Evolutionary conservation across 2,888 invertebrate genomes (phyloP).

Genomic region (Agriotes lineatus): DNA sequence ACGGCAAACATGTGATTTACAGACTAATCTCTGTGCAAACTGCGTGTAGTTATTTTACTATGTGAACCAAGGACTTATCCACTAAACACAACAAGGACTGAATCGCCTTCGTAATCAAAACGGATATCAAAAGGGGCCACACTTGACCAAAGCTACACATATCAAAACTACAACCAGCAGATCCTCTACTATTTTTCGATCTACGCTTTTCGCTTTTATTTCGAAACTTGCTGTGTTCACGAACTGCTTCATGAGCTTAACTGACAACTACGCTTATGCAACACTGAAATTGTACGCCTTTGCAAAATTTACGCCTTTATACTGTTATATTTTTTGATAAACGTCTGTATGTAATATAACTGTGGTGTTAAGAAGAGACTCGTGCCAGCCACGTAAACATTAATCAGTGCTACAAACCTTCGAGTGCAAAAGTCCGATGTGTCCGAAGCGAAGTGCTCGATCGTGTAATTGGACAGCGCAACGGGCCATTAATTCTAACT

Average conservation of each 20-base stretch:
- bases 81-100: not conserved
- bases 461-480: constrained; percentile 3
- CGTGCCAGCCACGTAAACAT: too few species aligned
- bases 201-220: constrained; percentile 45
- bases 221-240: constrained; percentile 33
- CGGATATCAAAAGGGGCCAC: constrained; percentile 55
- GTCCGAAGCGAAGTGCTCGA: not conserved
- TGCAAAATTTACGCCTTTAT: constrained; percentile 40
- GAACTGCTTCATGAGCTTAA: constrained; percentile 34
- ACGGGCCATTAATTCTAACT: not conserved
- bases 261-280: constrained; percentile 40
- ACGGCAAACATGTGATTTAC: constrained; percentile 32
- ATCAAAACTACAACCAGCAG: constrained; percentile 34
- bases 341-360: constrained; percentile 29
- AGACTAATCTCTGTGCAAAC: not conserved
- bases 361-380: not conserved
- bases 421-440: constrained; percentile 2
- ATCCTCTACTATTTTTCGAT: constrained; percentile 44
- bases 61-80: not conserved
- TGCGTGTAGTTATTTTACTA: not conserved
- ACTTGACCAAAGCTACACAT: constrained; percentile 43
- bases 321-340: constrained; percentile 48
- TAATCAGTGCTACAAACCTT: not conserved
- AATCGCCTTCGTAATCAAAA: constrained; percentile 33
- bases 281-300: constrained; percentile 37